Conservation (phyloP, 2,888 invertebrate genomes). For the Nebria brevicollis region DNA sequence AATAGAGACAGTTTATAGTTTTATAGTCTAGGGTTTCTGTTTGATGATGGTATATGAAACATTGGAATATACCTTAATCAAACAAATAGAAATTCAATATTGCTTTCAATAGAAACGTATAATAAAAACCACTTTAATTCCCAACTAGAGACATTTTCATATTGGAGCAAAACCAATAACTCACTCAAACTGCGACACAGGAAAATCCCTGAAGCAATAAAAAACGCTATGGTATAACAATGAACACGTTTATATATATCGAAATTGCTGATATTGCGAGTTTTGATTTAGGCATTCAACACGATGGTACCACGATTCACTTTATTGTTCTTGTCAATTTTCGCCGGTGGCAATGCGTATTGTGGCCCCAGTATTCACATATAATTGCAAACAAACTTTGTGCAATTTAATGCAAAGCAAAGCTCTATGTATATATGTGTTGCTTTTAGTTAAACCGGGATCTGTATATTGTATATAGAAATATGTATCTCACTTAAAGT, state of each 20-base stretch:
- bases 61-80: too few relatives aligned
- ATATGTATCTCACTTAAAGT: neutral
- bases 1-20: too few relatives aligned
- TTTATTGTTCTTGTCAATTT: neutral
- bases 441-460: neutral
- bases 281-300: conserved; percentile 31
- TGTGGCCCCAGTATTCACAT: neutral
- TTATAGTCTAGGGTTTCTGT: too few relatives aligned
- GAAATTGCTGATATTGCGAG: conserved; percentile 36
- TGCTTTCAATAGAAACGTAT: too few relatives aligned
- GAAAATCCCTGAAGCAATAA: too few relatives aligned
- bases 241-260: neutral
- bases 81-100: too few relatives aligned
- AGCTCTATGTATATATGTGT: neutral
- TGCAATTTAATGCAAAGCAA: neutral
- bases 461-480: neutral
- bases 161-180: too few relatives aligned
- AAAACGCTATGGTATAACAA: too few relatives aligned
- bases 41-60: too few relatives aligned
- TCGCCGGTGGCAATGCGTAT: neutral
- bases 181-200: too few relatives aligned
- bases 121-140: too few relatives aligned
- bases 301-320: neutral
- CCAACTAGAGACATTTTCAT: too few relatives aligned
- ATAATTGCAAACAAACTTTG: neutral